Conservation (phyloP, 2,113 vertebrate species). For the Campylomormyrus numenius region DNA sequence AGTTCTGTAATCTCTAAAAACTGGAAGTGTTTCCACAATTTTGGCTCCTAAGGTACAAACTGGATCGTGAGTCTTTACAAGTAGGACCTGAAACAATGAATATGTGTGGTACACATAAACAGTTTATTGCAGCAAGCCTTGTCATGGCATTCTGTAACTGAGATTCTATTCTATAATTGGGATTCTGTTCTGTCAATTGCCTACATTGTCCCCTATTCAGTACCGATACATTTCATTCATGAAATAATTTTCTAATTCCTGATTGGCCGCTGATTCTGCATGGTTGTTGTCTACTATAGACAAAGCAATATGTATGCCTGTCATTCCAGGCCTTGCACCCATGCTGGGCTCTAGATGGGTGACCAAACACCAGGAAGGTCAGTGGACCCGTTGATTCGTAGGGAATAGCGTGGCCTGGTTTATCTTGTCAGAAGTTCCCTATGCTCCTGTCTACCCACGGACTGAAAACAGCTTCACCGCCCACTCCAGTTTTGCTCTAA, state of each 20-base stretch:
- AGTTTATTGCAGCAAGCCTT: not conserved
- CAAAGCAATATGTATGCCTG: not conserved
- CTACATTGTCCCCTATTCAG: not conserved
- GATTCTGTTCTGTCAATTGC: not conserved
- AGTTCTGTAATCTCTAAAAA: not conserved
- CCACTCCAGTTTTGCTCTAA: not conserved
- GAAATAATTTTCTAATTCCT: not conserved
- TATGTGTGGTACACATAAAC: not conserved
- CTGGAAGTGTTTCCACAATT: not conserved
- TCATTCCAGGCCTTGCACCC: not conserved
- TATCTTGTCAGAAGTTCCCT: conserved; percentile 10
- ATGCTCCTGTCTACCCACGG: not conserved
- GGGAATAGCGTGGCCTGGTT: not conserved
- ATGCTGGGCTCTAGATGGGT: not conserved
- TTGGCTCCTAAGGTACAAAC: not conserved
- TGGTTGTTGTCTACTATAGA: not conserved
- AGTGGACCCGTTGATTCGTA: not conserved
- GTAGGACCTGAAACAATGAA: not conserved
- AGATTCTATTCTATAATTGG: not conserved
- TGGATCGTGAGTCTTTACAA: not conserved
- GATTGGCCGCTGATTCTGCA: not conserved
- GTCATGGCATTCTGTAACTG: not conserved
- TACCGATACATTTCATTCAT: not conserved
- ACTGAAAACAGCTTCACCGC: conserved; percentile 6
- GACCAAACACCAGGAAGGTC: not conserved